These are phyloP conservation scores for Zelleria hepariella DNA, from an alignment of 2,888 invertebrate genomes.

Conservation along the genomic window DNA sequence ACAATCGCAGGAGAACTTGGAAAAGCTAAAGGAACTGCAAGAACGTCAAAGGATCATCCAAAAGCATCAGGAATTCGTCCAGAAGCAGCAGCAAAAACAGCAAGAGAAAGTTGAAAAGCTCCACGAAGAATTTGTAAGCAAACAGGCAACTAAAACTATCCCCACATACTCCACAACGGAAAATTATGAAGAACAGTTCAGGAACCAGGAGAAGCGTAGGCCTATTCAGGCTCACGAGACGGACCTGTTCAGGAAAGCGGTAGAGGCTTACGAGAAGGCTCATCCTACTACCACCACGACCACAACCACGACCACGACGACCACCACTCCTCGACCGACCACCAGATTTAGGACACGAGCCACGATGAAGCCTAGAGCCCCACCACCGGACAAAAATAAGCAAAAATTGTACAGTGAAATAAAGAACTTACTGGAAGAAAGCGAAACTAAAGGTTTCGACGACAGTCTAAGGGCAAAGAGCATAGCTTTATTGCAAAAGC, in stretches of 20 bases:
- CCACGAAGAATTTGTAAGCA: conserved; percentile 78
- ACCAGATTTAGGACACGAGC: conserved; percentile 21
- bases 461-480: conserved; percentile 61
- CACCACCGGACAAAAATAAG: conserved; percentile 65
- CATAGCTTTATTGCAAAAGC: conserved; percentile 75
- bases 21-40: conserved; percentile 76
- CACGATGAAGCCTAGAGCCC: conserved; percentile 41
- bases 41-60: conserved; percentile 81
- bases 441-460: conserved; percentile 71
- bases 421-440: conserved; percentile 67
- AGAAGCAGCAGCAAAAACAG: conserved; percentile 84
- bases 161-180: conserved; percentile 65
- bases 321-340: conserved; percentile 58
- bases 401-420: conserved; percentile 74
- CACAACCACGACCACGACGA: conserved; percentile 76
- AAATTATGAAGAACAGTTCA: conserved; percentile 49
- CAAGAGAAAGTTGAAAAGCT: conserved; percentile 81
- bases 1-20: conserved; percentile 73
- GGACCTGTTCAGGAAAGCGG: conserved; percentile 75
- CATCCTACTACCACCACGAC: conserved; percentile 79
- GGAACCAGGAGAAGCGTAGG: conserved; percentile 54
- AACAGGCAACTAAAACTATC: conserved; percentile 76
- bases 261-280: conserved; percentile 76
- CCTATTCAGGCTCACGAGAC: conserved; percentile 76
- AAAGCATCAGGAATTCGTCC: conserved; percentile 82